Evolutionary conservation across 2,113 vertebrate species (phyloP).

Genomic region (Pristiophorus japonicus): DNA sequence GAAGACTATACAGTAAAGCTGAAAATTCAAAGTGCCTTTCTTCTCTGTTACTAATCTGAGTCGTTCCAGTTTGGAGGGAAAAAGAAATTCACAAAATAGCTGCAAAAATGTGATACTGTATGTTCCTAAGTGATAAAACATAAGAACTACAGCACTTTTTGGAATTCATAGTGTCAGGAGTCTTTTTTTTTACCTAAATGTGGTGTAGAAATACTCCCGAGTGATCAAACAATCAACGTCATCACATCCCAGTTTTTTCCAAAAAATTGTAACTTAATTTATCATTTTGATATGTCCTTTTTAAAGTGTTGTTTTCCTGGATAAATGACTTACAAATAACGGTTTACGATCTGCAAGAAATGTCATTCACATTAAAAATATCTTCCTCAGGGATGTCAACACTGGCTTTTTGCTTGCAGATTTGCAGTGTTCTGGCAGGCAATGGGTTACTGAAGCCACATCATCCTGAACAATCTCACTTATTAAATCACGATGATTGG

Average conservation of each 20-base stretch:
- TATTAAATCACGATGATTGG: neutral
- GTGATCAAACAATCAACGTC: neutral
- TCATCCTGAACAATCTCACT: neutral
- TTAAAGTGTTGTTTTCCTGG: neutral
- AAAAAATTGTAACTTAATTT: neutral
- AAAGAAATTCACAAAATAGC: neutral
- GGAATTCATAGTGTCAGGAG: neutral
- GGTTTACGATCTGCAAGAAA: neutral
- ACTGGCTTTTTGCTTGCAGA: neutral
- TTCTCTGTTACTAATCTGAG: neutral
- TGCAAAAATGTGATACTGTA: neutral
- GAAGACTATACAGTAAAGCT: no score
- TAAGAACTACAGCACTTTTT: neutral
- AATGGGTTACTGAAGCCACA: slow-evolving; percentile 3
- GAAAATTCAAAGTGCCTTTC: no score
- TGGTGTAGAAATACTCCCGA: neutral
- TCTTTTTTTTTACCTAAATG: neutral
- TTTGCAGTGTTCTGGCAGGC: neutral
- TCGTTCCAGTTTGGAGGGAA: neutral
- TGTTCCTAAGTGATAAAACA: neutral
- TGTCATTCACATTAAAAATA: neutral
- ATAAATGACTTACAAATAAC: neutral
- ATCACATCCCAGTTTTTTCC: neutral
- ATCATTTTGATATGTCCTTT: no score
- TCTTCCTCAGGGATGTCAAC: neutral